A percentile compares a stretch with the other conserved stretches of the same genome.
Evolutionary conservation across 2,888 invertebrate species (phyloP).

Genomic region (Tricholauxania praeusta): DNA sequence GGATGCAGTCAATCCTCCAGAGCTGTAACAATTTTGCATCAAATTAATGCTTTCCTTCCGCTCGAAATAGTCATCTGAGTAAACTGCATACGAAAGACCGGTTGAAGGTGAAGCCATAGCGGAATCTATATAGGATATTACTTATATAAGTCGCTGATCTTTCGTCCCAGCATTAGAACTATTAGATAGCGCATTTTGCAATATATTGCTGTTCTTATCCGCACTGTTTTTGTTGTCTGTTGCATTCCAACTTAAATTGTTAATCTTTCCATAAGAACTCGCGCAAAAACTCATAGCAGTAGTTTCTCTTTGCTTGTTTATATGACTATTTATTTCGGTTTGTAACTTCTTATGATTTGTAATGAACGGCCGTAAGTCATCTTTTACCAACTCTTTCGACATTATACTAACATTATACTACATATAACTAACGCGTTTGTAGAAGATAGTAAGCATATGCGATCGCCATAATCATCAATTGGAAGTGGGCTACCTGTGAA

Average conservation of each 20-base stretch:
- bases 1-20: slow-evolving; percentile 46
- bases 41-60: slow-evolving; percentile 42
- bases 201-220: neutral
- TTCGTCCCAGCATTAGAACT: neutral
- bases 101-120: slow-evolving; percentile 24
- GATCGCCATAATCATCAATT: neutral
- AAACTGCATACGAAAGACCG: slow-evolving; percentile 41
- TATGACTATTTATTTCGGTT: slow-evolving; percentile 37
- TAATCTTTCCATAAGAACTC: neutral
- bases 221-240: neutral
- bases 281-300: neutral
- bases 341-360: slow-evolving; percentile 44
- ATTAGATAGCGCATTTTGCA: neutral
- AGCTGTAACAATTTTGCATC: slow-evolving; percentile 44
- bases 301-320: slow-evolving; percentile 2
- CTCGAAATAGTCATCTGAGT: slow-evolving; percentile 40
- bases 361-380: slow-evolving; percentile 25
- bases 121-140: slow-evolving; percentile 6
- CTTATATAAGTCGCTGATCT: neutral
- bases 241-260: neutral
- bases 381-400: too few species aligned
- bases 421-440: too few species aligned
- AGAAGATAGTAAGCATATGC: neutral
- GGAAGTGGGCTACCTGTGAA: slow-evolving; percentile 2
- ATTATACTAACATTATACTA: too few species aligned